Conservation (phyloP, 2,888 invertebrate species). For the Anoplius nigerrimus region DNA sequence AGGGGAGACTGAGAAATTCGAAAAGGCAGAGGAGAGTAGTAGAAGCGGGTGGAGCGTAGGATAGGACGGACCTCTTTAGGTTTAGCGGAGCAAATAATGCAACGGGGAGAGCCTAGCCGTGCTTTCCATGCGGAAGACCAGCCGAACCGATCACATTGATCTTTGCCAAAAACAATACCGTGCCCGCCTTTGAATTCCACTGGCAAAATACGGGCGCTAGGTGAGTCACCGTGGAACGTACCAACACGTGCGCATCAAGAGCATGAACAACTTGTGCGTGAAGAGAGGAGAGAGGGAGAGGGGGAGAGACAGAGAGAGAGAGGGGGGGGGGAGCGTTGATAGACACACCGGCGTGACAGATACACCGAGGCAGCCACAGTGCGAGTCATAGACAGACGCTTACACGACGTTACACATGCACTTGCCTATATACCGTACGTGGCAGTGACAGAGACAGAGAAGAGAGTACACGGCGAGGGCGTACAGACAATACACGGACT, state of each 20-base stretch:
- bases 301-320: background rate
- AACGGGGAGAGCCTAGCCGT: conserved; percentile 49
- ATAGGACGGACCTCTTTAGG: conserved; percentile 64
- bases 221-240: conserved; percentile 58
- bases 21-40: conserved; percentile 33
- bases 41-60: conserved; percentile 40
- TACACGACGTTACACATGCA: background rate
- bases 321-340: background rate
- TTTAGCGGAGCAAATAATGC: conserved; percentile 68
- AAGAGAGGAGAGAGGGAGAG: conserved; percentile 14
- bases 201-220: conserved; percentile 66
- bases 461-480: background rate
- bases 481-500: background rate
- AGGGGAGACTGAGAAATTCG: conserved; percentile 24
- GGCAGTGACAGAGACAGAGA: background rate
- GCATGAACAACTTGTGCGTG: conserved; percentile 12
- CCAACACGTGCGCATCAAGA: conserved; percentile 17
- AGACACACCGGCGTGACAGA: too few species aligned
- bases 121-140: conserved; percentile 63
- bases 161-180: conserved; percentile 71
- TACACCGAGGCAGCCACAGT: background rate
- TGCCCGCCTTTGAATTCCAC: conserved; percentile 64
- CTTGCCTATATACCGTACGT: too few species aligned
- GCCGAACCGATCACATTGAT: conserved; percentile 69
- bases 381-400: background rate